Base-by-base conservation (phyloP, 2,797 vertebrate genomes). In the Muscicapa striata region DNA sequence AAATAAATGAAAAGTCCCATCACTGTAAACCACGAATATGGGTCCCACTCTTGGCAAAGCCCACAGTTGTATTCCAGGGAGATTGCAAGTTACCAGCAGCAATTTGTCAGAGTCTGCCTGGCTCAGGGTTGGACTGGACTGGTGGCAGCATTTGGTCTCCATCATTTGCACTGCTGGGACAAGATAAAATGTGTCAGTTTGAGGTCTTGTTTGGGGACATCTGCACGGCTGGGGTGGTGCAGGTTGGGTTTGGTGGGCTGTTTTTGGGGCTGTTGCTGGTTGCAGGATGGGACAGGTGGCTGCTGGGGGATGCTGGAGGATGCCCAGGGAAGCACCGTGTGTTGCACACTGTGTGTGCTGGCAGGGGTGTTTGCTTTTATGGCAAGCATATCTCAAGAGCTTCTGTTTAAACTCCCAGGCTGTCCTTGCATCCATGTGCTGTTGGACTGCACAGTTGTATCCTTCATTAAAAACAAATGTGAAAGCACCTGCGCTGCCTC, bases 341-440 rank as follows among this genome's bases (percentile, higher is more conserved):
- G 1, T 21, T 36, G 38, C 17, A 1, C 5, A 1, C 22, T 26
- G 52, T 0, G 0, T 14, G 49, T 40, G 13, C 40, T 5, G 1
- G 41, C 75, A 79, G 49, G 27, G 45, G 13, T 3, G 1, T 73
- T 80, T 85, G 59, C 24, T 77, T 83, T 73, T 8, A 14, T 13
- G 18, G n/a, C 10, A 38, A 19, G 21, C 8, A 0, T 27, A 36
- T 43, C 43, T 40, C 74, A 48, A n/a, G 32, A 79, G 21, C 45
- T 77, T 2, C 2, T 17, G 48, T 85, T 73, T 61, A 55, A 66
- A 40, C 19, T 73, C 52, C 13, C n/a, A 76, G 51, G 36, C 27
- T 73, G 20, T 32, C 16, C 34, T 76, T 88, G 73, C 7, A 3
- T 55, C 70, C 51, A 5, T 0, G 0, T 58, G 43, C 59, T 73